These are phyloP conservation scores for Rallus limicola DNA, from an alignment of 2,113 vertebrate species.

Conservation along the genomic window DNA sequence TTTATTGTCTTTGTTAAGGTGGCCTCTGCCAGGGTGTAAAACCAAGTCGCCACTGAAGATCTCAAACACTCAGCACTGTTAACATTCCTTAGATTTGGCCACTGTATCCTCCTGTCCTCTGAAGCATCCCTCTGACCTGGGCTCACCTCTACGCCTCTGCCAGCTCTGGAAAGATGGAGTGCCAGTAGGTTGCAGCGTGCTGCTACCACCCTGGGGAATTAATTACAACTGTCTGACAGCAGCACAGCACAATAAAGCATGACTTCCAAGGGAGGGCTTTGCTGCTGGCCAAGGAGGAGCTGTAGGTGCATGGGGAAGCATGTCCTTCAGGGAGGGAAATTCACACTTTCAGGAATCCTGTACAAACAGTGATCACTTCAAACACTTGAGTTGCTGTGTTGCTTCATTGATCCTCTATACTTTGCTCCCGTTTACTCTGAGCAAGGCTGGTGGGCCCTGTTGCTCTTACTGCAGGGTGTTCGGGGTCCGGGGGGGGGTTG, in stretches of 20 bases:
- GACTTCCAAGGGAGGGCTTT: background rate
- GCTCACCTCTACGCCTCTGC: conserved; percentile 11
- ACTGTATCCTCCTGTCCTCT: conserved; percentile 21
- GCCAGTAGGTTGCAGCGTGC: background rate
- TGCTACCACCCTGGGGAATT: background rate
- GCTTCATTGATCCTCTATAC: background rate
- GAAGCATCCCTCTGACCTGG: background rate
- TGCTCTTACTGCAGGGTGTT: fast-evolving
- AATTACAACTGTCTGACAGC: background rate
- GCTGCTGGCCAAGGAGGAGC: background rate
- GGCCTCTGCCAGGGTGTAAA: conserved; percentile 66
- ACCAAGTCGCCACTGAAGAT: conserved; percentile 34
- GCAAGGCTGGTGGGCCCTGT: fast-evolving
- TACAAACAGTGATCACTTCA: background rate
- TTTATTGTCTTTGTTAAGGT: conserved; percentile 68
- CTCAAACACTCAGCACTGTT: conserved; percentile 31
- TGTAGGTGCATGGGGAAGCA: background rate
- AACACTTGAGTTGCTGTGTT: background rate
- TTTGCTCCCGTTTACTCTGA: background rate
- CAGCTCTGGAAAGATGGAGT: background rate
- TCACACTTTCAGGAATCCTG: background rate
- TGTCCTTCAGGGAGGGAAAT: background rate
- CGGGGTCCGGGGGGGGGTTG: background rate
- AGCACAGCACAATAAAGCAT: background rate
- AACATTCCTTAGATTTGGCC: conserved; percentile 39